These are phyloP conservation scores for Nemoura dubitans DNA, from an alignment of 2,888 invertebrate species.

Conservation along the genomic window DNA sequence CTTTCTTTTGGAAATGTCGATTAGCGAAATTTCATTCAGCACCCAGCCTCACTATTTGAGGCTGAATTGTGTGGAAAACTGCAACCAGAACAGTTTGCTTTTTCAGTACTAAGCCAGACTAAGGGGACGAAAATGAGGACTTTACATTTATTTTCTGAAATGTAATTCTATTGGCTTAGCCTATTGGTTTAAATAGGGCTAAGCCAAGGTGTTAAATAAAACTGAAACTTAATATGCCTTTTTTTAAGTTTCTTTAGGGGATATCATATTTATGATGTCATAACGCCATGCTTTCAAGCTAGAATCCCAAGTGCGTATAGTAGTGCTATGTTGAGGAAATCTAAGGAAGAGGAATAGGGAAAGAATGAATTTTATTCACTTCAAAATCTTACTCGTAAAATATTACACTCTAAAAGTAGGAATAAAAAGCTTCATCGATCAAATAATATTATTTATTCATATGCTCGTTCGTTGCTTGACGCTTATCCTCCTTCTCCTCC, in stretches of 20 bases:
- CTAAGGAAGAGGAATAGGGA: not conserved
- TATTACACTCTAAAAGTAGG: slow-evolving; percentile 28
- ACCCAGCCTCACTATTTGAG: not conserved
- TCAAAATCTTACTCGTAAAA: slow-evolving; percentile 7
- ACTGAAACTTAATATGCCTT: not conserved
- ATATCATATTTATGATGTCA: not conserved
- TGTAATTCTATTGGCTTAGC: too few relatives aligned
- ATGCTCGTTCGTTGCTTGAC: slow-evolving; percentile 20
- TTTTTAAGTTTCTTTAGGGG: not conserved
- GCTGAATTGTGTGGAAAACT: not conserved
- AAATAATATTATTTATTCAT: slow-evolving; percentile 41
- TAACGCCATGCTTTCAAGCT: not conserved
- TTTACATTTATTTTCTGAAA: too few relatives aligned
- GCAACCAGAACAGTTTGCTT: not conserved
- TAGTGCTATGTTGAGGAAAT: not conserved
- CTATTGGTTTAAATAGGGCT: not conserved
- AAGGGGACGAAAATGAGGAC: too few relatives aligned
- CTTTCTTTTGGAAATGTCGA: not conserved
- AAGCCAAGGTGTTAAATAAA: not conserved
- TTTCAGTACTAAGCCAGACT: not conserved
- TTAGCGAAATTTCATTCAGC: not conserved
- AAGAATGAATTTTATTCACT: slow-evolving; percentile 25
- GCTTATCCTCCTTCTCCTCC: not conserved
- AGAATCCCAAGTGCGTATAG: not conserved
- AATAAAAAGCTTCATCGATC: slow-evolving; percentile 42